Evolutionary conservation across 2,797 vertebrate genomes (phyloP).

Genomic region (Bovichtus variegatus): DNA sequence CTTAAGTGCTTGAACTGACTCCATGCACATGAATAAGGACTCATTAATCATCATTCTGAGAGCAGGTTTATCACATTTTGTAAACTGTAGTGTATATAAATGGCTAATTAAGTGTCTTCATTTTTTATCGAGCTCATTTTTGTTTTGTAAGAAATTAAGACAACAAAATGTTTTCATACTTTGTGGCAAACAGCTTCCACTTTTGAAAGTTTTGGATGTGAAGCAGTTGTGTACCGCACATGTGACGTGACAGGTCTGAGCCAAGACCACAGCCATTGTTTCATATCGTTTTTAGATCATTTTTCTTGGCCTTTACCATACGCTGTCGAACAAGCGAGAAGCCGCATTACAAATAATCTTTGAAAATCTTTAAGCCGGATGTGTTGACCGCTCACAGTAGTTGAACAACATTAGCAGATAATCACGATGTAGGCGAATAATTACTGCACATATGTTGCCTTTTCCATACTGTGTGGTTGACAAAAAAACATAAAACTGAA

Average conservation of each 20-base stretch:
- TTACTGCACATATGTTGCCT: conserved; percentile 21
- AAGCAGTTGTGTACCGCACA: conserved; percentile 11
- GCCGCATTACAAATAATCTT: conserved; percentile 12
- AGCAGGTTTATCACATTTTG: conserved; percentile 15
- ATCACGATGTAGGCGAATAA: neutral
- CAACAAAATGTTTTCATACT: conserved; percentile 6
- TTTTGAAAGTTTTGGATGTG: conserved; percentile 10
- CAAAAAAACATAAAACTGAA: conserved; percentile 27
- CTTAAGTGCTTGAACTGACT: conserved; percentile 23
- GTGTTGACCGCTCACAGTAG: conserved; percentile 5
- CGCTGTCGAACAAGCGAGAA: conserved; percentile 15
- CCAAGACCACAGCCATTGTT: conserved; percentile 3
- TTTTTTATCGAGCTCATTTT: neutral
- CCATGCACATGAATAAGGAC: conserved; percentile 26
- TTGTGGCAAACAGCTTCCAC: conserved; percentile 6
- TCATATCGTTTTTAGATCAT: conserved; percentile 6
- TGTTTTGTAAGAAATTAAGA: neutral
- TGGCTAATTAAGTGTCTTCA: neutral
- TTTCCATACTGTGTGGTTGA: conserved; percentile 28
- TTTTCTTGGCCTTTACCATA: conserved; percentile 10
- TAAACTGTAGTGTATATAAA: neutral
- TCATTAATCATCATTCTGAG: conserved; percentile 40
- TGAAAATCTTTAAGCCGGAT: conserved; percentile 2
- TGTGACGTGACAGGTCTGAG: conserved; percentile 7
- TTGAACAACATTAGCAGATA: conserved; percentile 22